Base-by-base conservation (phyloP, 2,888 invertebrate species). In the Trichopoda pennipes region DNA sequence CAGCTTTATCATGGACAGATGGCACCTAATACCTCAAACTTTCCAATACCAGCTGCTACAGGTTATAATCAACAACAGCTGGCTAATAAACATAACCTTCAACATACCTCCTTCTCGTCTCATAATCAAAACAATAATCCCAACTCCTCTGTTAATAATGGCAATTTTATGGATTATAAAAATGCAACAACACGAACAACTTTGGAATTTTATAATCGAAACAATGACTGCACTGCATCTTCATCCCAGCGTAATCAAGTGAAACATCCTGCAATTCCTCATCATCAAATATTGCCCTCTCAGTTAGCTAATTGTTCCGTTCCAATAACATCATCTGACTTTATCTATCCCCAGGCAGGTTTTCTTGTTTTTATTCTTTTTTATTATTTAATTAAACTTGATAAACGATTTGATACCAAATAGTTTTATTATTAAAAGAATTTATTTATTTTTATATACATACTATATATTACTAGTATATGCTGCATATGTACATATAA, bases 321-420 rank as follows among this genome's bases (percentile, higher is more conserved):
- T 51, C 21, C 69, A 66, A 72, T 61, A 70, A 28, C 72, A 76
- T 19, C 77, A 55, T 44, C 68, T 74, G 84, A 86, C 66, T 86
- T 84, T 84, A 84, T 86, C 68, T 85, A 85, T 86, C 81, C 83
- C 81, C 87, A 88, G 88, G 88, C 88, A 88, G 89, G 88, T 88
- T 88, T 85, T 44, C 28, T 4, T 28, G 6, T 44, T 44, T 16
- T 16, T 44, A 44, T n/a, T 16, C 16, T n/a, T 44, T n/a, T 44
- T 44, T 44, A 16, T 3, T 44, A 44, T 44, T 12, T 38, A n/a
- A n/a, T n/a, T 38, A 16, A 16, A n/a, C 16, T 0, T 44, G 6
- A 44, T 44, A 6, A n/a, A 1, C 16, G 42, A n/a, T 38, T 38
- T 38, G 14, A n/a, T n/a, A n/a, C 3, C n/a, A 44, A 44, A 72